Base-by-base conservation (phyloP, 2,113 vertebrate genomes). In the Gobiocypris rarus region DNA sequence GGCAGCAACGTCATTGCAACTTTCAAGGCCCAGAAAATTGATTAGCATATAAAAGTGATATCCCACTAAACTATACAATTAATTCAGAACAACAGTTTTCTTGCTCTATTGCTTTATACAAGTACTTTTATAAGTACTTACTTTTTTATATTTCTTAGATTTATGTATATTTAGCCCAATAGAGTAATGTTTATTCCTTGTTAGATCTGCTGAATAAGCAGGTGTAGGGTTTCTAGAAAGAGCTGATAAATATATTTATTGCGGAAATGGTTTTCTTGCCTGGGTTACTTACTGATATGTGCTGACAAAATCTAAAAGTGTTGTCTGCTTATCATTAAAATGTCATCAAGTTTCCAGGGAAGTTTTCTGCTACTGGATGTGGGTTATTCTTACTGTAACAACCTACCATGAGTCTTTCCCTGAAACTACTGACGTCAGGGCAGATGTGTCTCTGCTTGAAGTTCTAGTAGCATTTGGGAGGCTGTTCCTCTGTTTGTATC, bases 181-280 rank as follows among this genome's bases (percentile, higher is more conserved):
- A 19, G 15, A 7, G 50, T 52, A 17, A 6, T 17, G 14, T 74
- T n/a, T 54, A 13, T 52, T 11, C 17, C 7, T 31, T 54, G 17
- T 71, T 22, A 13, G 13, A 48, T 86, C 58, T 45, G 45, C 75
- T 50, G 82, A 86, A 75, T 14, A 84, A 82, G 82, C 75, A 84
- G 83, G 52, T 76, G 56, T 61, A 74, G 81, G 41, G 52, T 84
- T 84, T 84, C 31, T 71, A 26, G 52, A 58, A 41, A 59, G 10
- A 71, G 15, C 48, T n/a, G 54, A 31, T 52, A 28, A 43, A 17
- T 24, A 67, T 19, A 71, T 41, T 28, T 43, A 65, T 28, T 41
- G 58, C 8, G 22, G 17, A 61, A 50, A 48, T 75, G 67, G 58
- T 82, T 78, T 77, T 82, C 38, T 34, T 63, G 26, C 52, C 28